phyloP scores from a whole-genome alignment of 1,140 invertebrate genomes.

The Drosophila sechellia region DNA sequence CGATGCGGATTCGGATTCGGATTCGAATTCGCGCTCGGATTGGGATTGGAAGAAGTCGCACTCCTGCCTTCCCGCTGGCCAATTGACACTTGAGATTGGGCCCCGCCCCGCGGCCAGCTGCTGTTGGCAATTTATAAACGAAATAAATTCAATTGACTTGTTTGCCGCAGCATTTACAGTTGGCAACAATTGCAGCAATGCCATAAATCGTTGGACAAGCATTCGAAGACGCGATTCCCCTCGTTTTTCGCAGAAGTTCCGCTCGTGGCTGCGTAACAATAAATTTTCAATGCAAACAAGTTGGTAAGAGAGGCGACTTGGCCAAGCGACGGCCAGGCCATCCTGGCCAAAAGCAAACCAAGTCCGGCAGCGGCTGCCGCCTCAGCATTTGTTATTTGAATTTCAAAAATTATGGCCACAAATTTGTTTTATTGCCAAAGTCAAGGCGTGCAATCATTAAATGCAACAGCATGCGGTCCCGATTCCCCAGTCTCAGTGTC shows the following conservation, averaged over 20 bases:
- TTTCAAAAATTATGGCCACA: conserved; percentile 83
- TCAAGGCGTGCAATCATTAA: conserved; percentile 83
- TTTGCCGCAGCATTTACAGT: conserved; percentile 82
- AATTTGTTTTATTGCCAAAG: conserved; percentile 83
- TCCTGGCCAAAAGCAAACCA: conserved; percentile 28
- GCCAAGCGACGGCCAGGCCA: conserved; percentile 8
- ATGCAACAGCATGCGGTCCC: conserved; percentile 80
- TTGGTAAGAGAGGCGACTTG: conserved; percentile 38
- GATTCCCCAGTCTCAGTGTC: conserved; percentile 17
- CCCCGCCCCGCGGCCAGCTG: conserved; percentile 26
- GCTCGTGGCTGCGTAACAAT: conserved; percentile 73
- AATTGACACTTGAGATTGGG: conserved; percentile 69
- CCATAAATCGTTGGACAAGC: conserved; percentile 77
- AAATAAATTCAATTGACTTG: conserved; percentile 84
- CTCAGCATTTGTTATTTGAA: conserved; percentile 79
- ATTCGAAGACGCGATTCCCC: conserved; percentile 16
- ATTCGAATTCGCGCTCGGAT: neutral
- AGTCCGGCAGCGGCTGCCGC: conserved; percentile 39
- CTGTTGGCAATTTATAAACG: conserved; percentile 79
- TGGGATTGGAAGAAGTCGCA: conserved; percentile 19
- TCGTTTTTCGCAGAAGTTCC: conserved; percentile 8
- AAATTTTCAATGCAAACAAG: conserved; percentile 83
- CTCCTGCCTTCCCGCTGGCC: conserved; percentile 36
- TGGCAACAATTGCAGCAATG: conserved; percentile 83
- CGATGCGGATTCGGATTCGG: conserved; percentile 5